Conservation (phyloP, 2,113 vertebrate species). For the Phaethon lepturus region DNA sequence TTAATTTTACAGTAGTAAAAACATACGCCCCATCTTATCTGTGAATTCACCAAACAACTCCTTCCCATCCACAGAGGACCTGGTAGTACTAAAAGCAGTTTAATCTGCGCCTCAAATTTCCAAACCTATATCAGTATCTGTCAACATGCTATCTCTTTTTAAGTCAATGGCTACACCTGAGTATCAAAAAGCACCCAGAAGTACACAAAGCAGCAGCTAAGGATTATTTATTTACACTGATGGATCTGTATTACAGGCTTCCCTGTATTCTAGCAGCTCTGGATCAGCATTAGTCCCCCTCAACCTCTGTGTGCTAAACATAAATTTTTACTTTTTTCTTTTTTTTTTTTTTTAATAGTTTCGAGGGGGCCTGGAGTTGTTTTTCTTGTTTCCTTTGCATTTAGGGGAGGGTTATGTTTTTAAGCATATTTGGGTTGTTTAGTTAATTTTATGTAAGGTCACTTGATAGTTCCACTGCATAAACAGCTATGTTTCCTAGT, state of each 20-base stretch:
- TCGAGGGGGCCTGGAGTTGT: background rate
- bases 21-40: background rate
- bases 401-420: background rate
- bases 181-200: background rate
- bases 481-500: background rate
- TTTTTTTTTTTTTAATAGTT: background rate
- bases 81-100: background rate
- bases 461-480: background rate
- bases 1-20: background rate
- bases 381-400: background rate
- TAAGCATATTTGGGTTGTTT: background rate
- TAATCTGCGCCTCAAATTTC: background rate
- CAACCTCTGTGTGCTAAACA: background rate
- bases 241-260: background rate
- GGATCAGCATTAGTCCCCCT: background rate
- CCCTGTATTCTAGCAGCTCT: background rate
- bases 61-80: background rate
- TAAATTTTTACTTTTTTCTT: background rate
- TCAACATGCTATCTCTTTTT: background rate
- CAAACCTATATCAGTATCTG: background rate
- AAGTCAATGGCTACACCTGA: background rate
- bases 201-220: background rate
- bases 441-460: background rate
- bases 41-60: background rate
- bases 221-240: constrained; percentile 12